phyloP scores from a whole-genome alignment of 2,797 vertebrate species.

The Thalassophryne amazonica region DNA sequence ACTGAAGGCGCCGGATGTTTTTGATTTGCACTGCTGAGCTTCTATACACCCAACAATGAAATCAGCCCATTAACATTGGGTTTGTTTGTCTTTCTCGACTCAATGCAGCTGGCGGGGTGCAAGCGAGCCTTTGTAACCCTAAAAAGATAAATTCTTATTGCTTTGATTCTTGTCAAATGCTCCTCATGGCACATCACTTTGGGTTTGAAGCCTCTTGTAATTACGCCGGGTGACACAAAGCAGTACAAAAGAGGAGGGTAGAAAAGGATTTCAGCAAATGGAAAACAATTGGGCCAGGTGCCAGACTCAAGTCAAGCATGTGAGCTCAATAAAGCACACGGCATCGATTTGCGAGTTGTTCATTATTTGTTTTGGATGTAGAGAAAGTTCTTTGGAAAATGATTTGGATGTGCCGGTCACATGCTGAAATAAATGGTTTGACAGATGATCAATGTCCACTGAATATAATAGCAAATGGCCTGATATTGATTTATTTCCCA shows the following conservation, averaged over 20 bases:
- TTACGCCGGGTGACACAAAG: constrained; percentile 34
- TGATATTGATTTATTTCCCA: constrained; percentile 69
- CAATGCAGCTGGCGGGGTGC: constrained; percentile 29
- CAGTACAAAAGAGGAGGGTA: constrained; percentile 38
- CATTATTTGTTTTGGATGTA: constrained; percentile 76
- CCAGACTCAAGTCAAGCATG: constrained; percentile 61
- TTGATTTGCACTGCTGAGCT: constrained; percentile 45
- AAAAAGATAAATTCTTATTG: constrained; percentile 18
- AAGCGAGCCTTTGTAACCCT: constrained; percentile 10
- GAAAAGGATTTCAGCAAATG: constrained; percentile 44
- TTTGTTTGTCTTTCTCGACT: constrained; percentile 36
- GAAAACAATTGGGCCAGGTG: constrained; percentile 63
- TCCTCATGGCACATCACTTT: constrained; percentile 16
- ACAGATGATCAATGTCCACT: constrained; percentile 73
- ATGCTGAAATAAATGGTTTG: constrained; percentile 65
- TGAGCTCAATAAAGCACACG: constrained; percentile 59
- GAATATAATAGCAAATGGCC: constrained; percentile 74
- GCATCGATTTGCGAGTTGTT: constrained; percentile 66
- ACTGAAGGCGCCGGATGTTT: constrained; percentile 68
- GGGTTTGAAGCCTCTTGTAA: constrained; percentile 16
- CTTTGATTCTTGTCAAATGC: constrained; percentile 11
- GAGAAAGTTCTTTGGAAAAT: constrained; percentile 70
- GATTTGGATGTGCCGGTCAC: constrained; percentile 48
- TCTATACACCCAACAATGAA: constrained; percentile 44
- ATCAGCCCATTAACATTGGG: constrained; percentile 30